These are phyloP conservation scores for Syngnathus acus DNA, from an alignment of 2,797 vertebrate species.

Conservation along the genomic window DNA sequence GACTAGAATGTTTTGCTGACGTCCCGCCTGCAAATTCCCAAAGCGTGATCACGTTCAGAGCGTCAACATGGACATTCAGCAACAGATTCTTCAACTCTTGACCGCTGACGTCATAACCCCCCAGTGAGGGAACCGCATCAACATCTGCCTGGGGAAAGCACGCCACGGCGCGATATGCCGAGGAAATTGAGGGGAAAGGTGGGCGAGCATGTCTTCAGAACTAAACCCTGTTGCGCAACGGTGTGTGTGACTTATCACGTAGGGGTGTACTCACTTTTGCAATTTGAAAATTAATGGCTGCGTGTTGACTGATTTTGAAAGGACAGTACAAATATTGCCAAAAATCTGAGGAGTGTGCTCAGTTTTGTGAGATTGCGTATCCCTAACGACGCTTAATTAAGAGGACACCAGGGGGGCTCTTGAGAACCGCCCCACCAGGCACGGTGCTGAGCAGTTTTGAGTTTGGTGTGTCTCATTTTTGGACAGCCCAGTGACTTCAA, in stretches of 20 bases:
- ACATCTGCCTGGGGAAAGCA: neutral
- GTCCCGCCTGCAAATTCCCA: neutral
- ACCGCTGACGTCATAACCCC: neutral
- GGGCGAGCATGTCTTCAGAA: neutral
- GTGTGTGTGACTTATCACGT: neutral
- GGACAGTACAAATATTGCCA: neutral
- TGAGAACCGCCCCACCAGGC: too few species aligned
- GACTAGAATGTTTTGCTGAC: neutral
- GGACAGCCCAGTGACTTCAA: too few species aligned
- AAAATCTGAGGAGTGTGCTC: neutral
- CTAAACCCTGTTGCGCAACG: neutral
- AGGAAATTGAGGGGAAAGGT: neutral
- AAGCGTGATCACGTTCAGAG: neutral
- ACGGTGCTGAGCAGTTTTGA: too few species aligned
- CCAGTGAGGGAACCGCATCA: neutral
- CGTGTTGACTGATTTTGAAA: neutral
- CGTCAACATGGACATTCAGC: neutral
- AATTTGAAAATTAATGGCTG: neutral
- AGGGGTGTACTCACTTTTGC: neutral
- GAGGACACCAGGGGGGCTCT: too few species aligned
- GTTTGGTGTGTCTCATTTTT: too few species aligned
- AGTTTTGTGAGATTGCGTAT: neutral
- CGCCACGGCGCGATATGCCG: neutral
- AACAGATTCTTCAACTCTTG: neutral
- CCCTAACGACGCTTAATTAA: too few species aligned